Percentiles rank a stretch among this genome's conserved stretches.
Conservation (phyloP, 2,797 vertebrate species). For the Podarcis lilfordi region DNA sequence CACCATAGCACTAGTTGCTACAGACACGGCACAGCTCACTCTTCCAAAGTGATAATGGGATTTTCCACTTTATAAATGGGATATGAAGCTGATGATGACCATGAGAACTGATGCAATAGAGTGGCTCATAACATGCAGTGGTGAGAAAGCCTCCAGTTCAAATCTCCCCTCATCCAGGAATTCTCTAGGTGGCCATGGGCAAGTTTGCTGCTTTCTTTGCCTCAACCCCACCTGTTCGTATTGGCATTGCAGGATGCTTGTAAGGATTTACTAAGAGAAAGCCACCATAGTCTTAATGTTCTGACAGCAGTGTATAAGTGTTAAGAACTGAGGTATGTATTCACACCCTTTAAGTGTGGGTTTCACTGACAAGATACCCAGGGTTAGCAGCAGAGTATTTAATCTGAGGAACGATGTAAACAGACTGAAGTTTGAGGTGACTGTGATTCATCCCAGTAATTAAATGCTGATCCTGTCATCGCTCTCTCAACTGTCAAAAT, state of each 20-base stretch:
- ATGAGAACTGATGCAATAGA: neutral
- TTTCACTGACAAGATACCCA: neutral
- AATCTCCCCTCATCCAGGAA: neutral
- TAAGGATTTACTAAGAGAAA: neutral
- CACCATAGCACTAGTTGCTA: neutral
- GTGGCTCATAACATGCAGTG: neutral
- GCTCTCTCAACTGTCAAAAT: neutral
- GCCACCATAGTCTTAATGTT: neutral
- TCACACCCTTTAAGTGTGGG: neutral
- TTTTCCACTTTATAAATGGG: neutral
- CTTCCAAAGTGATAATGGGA: neutral
- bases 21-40: no score
- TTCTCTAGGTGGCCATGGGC: neutral
- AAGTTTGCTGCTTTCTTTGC: neutral
- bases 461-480: neutral
- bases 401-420: neutral
- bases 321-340: neutral
- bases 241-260: neutral
- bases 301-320: neutral
- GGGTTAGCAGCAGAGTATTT: neutral
- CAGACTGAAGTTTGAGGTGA: neutral
- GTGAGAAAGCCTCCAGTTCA: neutral
- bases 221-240: no score
- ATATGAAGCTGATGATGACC: neutral
- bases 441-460: neutral